Evolutionary conservation across 2,113 vertebrate species (phyloP), one percentile per base, ranked within the genome.

Genomic region (Albula glossodonta): DNA sequence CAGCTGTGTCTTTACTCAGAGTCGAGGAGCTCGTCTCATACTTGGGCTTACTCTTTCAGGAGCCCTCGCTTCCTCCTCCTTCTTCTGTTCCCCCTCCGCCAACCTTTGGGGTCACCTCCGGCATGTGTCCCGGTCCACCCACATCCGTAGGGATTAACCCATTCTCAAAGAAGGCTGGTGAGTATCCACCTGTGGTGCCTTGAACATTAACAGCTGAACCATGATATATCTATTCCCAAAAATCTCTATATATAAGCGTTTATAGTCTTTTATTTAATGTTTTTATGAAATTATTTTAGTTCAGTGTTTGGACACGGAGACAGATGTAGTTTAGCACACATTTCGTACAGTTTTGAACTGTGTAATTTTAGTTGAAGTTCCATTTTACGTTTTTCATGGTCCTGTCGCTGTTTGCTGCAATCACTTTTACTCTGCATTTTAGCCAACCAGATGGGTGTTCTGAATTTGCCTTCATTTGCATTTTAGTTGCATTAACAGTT

Each of bases 111-210:
- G 74, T 56, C n/a, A 56, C 84, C 80, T 83, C 15, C 49, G 77
- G n/a, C 51, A 85, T 83, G 57, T 84, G 87, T 84, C 84, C 80
- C 50, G 31, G 85, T 13, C 91, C 87, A 22, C 87, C 83, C 4
- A 60, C 90, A 79, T 88, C 91, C 25, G 81, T 83, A 4, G 90
- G 85, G 4, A 19, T 89, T 57, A 91, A 93, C 74, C 81, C 93
- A 70, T 92, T 92, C 2, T 92, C 92, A 41, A 86, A 88, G 84
- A 94, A 83, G 83, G 87, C 93, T 0, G 96, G 97, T 97, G 94
- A 93, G 5, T 48, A 41, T 0, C 0, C n/a, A 15, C 70, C 17
- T 56, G 25, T 57, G 13, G 25, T 51, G 19, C 56, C 50, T 22
- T n/a, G 31, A 81, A n/a, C 48, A 17, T 60, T 60, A 60, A 60